Conservation (phyloP, 1,140 invertebrate species). For the Branchinecta lindahli region DNA sequence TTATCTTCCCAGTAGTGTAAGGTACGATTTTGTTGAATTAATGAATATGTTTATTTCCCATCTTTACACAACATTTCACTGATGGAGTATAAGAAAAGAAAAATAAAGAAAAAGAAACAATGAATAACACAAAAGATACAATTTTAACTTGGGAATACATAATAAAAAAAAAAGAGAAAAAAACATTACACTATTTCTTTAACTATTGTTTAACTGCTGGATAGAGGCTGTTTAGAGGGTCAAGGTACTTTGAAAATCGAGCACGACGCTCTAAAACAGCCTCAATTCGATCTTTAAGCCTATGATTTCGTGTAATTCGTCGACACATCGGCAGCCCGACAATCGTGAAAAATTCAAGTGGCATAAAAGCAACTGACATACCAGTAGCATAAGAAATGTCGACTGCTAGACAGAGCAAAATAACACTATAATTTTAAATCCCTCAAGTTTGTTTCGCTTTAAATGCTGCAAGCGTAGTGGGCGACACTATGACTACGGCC, state of each 20-base stretch:
- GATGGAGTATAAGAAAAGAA: neutral
- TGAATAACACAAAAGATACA: neutral
- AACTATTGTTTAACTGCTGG: neutral
- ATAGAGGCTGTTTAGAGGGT: neutral
- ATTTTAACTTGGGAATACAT: neutral
- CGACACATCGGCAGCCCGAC: no score
- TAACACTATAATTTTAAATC: no score
- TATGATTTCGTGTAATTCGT: no score
- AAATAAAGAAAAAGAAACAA: conserved; percentile 2
- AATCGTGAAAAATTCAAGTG: no score
- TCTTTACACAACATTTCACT: neutral
- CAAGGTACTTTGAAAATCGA: neutral
- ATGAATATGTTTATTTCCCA: neutral
- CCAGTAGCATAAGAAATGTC: no score
- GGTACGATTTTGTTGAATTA: neutral
- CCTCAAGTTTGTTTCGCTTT: no score
- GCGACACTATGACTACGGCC: no score
- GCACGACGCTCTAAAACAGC: no score
- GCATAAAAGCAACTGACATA: no score
- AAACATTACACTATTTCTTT: neutral
- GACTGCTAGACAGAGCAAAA: no score
- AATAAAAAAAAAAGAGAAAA: neutral
- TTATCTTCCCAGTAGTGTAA: neutral
- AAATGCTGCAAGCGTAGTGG: no score
- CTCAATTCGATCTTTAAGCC: no score